Evolutionary conservation across 2,888 invertebrate genomes (phyloP), one percentile per base, ranked within the genome.

Genomic region (Scaptomyza cyrtandrae): DNA sequence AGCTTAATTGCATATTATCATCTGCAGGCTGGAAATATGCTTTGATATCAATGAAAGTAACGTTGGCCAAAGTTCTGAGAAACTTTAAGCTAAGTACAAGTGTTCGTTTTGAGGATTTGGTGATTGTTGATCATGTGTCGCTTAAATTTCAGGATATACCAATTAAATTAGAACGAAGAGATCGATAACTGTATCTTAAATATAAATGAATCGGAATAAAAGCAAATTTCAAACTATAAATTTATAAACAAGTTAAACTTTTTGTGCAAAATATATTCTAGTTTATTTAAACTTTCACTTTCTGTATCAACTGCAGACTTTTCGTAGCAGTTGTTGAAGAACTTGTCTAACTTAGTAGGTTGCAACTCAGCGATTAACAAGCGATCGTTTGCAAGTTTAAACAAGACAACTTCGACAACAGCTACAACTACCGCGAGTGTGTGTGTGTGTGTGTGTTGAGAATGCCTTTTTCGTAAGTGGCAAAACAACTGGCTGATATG

Each of bases 21-120:
- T 55, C 52, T 41, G 31, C 37, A 91, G 91, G 90, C 14, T 84
- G 81, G 83, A 77, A 79, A 44, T 89, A 90, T 71, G 90, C 84
- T 0, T 31, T 87, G 16, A 62, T 89, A 3, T 80, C 86, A 0
- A 50, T 77, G 4, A 90, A 91, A 68, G 69, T 91, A 0, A 75
- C 84, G 1, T 57, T 91, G 29, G 76, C 82, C 0, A 89, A 86
- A 62, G 39, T 91, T 3, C 48, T 91, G 7, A 74, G 89, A 27
- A 89, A 88, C 27, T 91, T 77, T 67, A 70, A 64, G n/a, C 77
- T 91, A 24, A 76, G 72, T 13, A 91, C 91, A 0, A 78, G 62
- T 6, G 87, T 86, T 31, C 83, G 83, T 2, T 83, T 80, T 45
- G 71, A 89, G 19, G 84, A 90, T 71, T 66, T 91, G 9, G 67